Percentiles rank a stretch among this genome's conserved stretches.
These are phyloP conservation scores for Panzeria rudis DNA, from an alignment of 2,888 invertebrate genomes.

Conservation along the genomic window DNA sequence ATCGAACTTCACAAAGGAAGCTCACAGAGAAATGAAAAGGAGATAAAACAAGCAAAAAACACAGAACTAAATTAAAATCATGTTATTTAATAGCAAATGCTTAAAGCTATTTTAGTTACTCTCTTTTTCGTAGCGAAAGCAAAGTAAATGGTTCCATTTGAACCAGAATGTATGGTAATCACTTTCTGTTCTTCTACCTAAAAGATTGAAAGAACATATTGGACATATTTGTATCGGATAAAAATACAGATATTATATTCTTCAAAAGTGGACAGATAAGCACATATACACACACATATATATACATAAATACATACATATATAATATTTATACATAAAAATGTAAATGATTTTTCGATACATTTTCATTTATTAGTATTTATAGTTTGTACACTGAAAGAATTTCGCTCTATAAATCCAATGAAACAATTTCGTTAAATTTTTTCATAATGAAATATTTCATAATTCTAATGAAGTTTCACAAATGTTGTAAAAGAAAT, in stretches of 20 bases:
- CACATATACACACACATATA: neutral
- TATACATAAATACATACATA: neutral
- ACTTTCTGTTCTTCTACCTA: slow-evolving; percentile 12
- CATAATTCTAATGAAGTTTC: no score
- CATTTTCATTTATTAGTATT: slow-evolving; percentile 44
- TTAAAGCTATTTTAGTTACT: slow-evolving; percentile 37
- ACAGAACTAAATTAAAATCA: slow-evolving; percentile 63
- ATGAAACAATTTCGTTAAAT: no score
- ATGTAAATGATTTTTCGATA: slow-evolving; percentile 33
- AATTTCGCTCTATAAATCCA: no score
- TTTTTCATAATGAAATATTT: no score
- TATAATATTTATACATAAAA: neutral
- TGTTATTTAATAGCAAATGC: slow-evolving; percentile 64
- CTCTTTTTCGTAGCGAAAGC: neutral
- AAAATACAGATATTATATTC: neutral
- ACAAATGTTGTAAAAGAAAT: no score
- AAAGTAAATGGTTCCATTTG: neutral
- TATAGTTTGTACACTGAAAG: no score
- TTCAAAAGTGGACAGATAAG: neutral
- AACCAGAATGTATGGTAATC: slow-evolving; percentile 35
- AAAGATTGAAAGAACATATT: slow-evolving; percentile 16
- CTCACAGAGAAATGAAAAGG: slow-evolving; percentile 14
- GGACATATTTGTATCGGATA: slow-evolving; percentile 20
- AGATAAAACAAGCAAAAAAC: neutral
- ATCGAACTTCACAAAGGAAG: slow-evolving; percentile 34